Evolutionary conservation across 2,797 vertebrate species (phyloP).

Genomic region (Helicolenus hilgendorfi): DNA sequence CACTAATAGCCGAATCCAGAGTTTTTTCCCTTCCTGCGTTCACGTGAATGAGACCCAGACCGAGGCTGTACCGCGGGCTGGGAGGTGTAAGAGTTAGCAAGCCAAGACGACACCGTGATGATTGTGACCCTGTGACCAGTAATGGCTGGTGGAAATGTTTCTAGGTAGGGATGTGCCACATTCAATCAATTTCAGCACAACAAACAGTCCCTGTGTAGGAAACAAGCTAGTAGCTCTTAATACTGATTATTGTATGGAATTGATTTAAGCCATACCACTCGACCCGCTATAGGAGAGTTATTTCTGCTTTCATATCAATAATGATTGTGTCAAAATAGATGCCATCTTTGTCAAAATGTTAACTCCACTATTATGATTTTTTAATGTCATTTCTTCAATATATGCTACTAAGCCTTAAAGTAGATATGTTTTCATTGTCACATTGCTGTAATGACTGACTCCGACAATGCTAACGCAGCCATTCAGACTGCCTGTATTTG

Average conservation of each 20-base stretch:
- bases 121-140: too few species aligned
- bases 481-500: slow-evolving; percentile 38
- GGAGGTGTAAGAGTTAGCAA: too few species aligned
- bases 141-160: too few species aligned
- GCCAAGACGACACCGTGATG: too few species aligned
- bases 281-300: not conserved
- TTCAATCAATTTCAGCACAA: too few species aligned
- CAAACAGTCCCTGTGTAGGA: not conserved
- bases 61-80: too few species aligned
- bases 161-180: too few species aligned
- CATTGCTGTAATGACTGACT: slow-evolving; percentile 28
- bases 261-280: not conserved
- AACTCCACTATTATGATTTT: not conserved
- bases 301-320: not conserved
- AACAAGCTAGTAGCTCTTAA: not conserved
- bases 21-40: too few species aligned
- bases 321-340: not conserved
- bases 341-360: not conserved
- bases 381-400: not conserved
- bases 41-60: too few species aligned
- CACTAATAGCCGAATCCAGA: too few species aligned
- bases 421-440: not conserved
- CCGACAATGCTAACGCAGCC: slow-evolving; percentile 10
- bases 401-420: not conserved
- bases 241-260: not conserved